Evolutionary conservation across 1,140 invertebrate genomes (phyloP), one percentile per base, ranked within the genome.

Genomic region (Drosophila pruinosa): DNA sequence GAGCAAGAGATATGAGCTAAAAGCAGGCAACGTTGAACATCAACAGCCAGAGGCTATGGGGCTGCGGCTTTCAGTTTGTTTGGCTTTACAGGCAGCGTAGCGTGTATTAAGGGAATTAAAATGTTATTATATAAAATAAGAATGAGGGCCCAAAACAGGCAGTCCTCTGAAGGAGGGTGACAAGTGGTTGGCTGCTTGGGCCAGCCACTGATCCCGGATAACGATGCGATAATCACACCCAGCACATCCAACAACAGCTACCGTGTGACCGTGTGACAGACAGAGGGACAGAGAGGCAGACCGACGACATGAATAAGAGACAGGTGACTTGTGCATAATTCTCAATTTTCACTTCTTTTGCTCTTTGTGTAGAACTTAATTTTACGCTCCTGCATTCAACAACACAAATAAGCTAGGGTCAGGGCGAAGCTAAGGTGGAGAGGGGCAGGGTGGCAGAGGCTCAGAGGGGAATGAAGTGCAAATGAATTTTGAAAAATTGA

Each of bases 51-150:
- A 39, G 31, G 63, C 62, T 34, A 47, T 50, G 38, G 50, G 47
- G 39, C 56, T 72, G 64, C 31, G 58, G 43, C 65, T 59, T 85
- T 73, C 61, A 65, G 63, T 69, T 74, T 86, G 77, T 77, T 85
- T 81, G 70, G 81, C 81, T 86, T 86, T 81, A 57, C 74, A 68
- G 74, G 63, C 81, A 86, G 74, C 78, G 81, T 86, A 78, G 77
- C 81, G 82, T 86, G 82, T 88, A 86, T 86, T 86, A 86, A 88
- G 82, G 81, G 81, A 86, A 86, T 86, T 86, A 86, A 86, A 86
- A 86, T 88, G 82, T 88, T 88, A 86, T 86, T 88, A 86, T 75
- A 86, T 75, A 71, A 86, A 81, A 81, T 53, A 86, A 74, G 77
- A 62, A 64, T 47, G 52, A 61, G 57, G 59, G 43, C 24, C 2